Base-by-base conservation (phyloP, 2,113 vertebrate genomes). In the Lates calcarifer region DNA sequence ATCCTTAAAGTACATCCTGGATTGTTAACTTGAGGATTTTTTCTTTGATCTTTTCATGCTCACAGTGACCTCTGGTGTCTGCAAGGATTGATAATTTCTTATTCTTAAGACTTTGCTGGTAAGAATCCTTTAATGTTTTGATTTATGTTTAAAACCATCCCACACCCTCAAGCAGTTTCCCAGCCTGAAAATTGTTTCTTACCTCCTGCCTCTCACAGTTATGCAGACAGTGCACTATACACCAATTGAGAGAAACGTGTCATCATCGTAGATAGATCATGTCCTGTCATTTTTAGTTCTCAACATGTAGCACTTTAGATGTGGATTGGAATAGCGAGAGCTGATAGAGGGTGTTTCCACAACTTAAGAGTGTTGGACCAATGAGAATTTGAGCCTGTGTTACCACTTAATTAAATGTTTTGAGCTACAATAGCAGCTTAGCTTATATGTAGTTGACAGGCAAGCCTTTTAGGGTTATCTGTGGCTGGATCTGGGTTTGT, bases 141-240 rank as follows among this genome's bases (percentile, higher is more conserved):
- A 95, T 95, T 94, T 91, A 91, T 88, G 87, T 93, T 82, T n/a
- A n/a, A n/a, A 91, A 91, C 90, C 62, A 68, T 88, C 94, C 91
- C 94, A 95, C 94, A 92, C 91, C 76, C 66, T 70, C 84, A 72
- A 90, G 81, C 92, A 89, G 89, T 92, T 91, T 94, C 92, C 5
- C 77, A 93, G 90, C 90, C 94, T 93, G 86, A 89, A 92, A 91
- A 90, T 90, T 88, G 87, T 91, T 76, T 74, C 49, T 39, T 37
- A 49, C 49, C 82, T 47, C 69, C 56, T 71, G 71, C 62, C 67
- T 72, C 39, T 31, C 5, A n/a, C 56, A 57, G 29, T 73, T 26
- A 65, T 37, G 31, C 43, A 71, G 75, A 60, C 31, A 7, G 41
- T 22, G 53, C 68, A 39, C 24, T n/a, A 65, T 47, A 77, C 24